These are phyloP conservation scores for Corythoichthys haematopterus DNA, from an alignment of 2,113 vertebrate genomes.

Conservation along the genomic window DNA sequence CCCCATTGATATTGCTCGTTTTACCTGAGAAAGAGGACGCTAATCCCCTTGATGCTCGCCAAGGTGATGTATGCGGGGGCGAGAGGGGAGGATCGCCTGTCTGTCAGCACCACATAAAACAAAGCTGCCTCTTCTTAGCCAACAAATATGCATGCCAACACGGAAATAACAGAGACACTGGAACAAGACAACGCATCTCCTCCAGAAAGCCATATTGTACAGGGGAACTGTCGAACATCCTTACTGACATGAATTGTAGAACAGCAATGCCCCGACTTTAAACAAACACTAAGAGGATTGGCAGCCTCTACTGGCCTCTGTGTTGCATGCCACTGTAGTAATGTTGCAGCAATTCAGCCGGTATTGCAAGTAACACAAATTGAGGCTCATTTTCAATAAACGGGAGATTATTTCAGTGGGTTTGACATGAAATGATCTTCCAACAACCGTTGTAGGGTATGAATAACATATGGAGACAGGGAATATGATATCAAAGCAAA, in stretches of 20 bases:
- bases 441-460: background rate
- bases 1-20: conserved; percentile 52
- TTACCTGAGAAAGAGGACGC: conserved; percentile 42
- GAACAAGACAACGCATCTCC: conserved; percentile 4
- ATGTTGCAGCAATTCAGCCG: conserved; percentile 1
- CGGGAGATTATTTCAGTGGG: conserved; percentile 1
- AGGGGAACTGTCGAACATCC: conserved; percentile 20
- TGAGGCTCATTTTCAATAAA: conserved; percentile 8
- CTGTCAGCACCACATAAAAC: conserved; percentile 52
- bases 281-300: conserved; percentile 20
- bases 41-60: conserved; percentile 53
- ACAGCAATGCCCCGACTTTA: conserved; percentile 3
- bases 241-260: conserved; percentile 26
- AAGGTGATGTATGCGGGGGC: conserved; percentile 44
- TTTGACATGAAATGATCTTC: conserved; percentile 5
- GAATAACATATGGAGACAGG: background rate
- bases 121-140: conserved; percentile 34
- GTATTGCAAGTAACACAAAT: background rate
- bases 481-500: background rate
- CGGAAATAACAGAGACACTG: conserved; percentile 10
- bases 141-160: conserved; percentile 12
- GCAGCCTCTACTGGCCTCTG: conserved; percentile 9
- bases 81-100: conserved; percentile 51
- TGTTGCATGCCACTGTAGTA: background rate
- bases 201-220: background rate